These are phyloP conservation scores for Catharus minimus DNA, from an alignment of 2,113 vertebrate species.

Conservation along the genomic window DNA sequence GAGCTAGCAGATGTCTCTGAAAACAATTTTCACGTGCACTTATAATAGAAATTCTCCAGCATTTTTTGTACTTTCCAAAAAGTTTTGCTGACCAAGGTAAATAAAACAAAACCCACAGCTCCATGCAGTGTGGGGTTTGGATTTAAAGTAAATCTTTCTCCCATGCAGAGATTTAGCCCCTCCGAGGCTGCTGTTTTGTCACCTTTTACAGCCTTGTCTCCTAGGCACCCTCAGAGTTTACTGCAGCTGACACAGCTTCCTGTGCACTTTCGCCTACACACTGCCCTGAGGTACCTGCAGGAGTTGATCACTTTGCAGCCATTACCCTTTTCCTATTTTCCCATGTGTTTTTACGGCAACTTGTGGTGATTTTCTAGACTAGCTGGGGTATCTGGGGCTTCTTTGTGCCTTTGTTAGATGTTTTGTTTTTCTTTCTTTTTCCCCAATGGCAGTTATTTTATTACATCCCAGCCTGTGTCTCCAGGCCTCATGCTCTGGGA, in stretches of 20 bases:
- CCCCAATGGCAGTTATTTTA: constrained; percentile 65
- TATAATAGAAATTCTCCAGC: background rate
- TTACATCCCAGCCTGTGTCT: constrained; percentile 53
- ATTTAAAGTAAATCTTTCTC: constrained; percentile 3
- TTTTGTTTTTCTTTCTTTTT: constrained; percentile 61
- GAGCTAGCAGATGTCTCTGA: background rate
- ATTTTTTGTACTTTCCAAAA: background rate
- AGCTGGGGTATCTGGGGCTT: constrained; percentile 41
- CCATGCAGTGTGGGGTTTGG: background rate
- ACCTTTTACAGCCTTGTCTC: constrained; percentile 49
- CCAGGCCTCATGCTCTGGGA: constrained; percentile 61
- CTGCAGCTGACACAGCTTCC: constrained; percentile 53
- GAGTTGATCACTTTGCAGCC: constrained; percentile 19
- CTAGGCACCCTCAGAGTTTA: constrained; percentile 31
- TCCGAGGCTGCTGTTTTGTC: background rate
- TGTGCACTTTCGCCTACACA: background rate
- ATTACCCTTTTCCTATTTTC: constrained; percentile 53
- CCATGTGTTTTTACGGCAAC: constrained; percentile 59
- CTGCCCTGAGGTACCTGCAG: constrained; percentile 41
- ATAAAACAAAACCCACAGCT: background rate
- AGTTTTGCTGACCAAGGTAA: background rate
- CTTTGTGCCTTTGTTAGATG: constrained; percentile 55
- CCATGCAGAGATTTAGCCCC: background rate
- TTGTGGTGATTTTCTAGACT: constrained; percentile 55
- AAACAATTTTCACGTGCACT: background rate